Evolutionary conservation across 2,888 invertebrate genomes (phyloP).

Genomic region (Oscheius sp.): DNA sequence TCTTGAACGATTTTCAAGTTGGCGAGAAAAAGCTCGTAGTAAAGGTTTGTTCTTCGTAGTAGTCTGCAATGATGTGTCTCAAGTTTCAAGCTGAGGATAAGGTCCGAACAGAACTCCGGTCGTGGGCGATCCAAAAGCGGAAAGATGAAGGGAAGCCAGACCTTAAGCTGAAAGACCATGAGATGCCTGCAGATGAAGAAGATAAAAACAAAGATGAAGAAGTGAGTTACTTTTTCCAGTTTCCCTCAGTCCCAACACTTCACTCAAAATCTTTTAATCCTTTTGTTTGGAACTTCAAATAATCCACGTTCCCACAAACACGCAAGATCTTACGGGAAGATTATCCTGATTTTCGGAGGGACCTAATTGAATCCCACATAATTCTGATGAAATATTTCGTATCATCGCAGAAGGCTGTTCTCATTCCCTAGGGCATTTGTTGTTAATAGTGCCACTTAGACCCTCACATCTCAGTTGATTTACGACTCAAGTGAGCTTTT

Average conservation of each 20-base stretch:
- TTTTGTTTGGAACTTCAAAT: background rate
- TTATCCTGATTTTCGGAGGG: background rate
- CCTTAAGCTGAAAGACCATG: constrained; percentile 42
- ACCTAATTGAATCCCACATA: background rate
- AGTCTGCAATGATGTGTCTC: too few relatives aligned
- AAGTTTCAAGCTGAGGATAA: constrained; percentile 56
- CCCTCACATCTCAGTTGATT: constrained; percentile 7
- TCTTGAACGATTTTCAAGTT: constrained; percentile 90
- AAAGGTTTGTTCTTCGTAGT: constrained; percentile 67
- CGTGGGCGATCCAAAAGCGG: constrained; percentile 39
- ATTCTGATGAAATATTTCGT: background rate
- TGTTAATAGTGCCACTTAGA: constrained; percentile 4
- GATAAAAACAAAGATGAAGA: constrained; percentile 58
- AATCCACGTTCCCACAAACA: background rate
- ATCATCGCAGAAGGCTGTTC: too few relatives aligned
- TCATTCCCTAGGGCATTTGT: background rate
- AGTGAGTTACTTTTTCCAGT: constrained; percentile 20
- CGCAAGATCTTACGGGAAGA: too few relatives aligned
- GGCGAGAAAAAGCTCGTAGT: constrained; percentile 93
- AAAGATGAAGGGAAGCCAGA: constrained; percentile 39
- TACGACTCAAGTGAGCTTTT: background rate
- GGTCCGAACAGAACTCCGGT: constrained; percentile 40
- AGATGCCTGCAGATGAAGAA: constrained; percentile 61
- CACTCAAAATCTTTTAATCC: background rate
- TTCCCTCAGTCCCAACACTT: too few relatives aligned